Evolutionary conservation across 2,888 invertebrate species (phyloP).

Genomic region (Catocala fraxini): DNA sequence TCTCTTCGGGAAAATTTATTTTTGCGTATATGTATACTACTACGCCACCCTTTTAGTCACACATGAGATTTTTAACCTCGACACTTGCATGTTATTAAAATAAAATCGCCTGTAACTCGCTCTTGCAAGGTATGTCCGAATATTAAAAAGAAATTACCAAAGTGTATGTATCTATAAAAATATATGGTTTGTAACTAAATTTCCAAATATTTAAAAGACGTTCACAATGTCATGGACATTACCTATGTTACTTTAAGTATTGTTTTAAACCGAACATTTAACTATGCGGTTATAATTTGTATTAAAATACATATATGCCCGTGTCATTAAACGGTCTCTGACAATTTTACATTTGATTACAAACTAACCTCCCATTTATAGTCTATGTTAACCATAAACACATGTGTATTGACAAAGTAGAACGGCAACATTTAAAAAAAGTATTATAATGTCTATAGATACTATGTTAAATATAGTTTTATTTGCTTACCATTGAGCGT

Average conservation of each 20-base stretch:
- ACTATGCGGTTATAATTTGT: slow-evolving; percentile 5
- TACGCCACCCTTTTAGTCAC: no score
- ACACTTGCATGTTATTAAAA: no score
- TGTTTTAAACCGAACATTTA: background rate
- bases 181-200: background rate
- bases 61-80: no score
- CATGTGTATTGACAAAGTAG: background rate
- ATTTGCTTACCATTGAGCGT: slow-evolving; percentile 58
- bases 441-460: background rate
- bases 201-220: slow-evolving; percentile 1
- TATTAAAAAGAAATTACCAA: background rate
- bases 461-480: slow-evolving; percentile 38
- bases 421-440: background rate
- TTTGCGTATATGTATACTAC: no score
- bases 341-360: slow-evolving; percentile 2
- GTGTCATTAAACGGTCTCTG: slow-evolving; percentile 7
- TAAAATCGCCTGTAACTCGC: no score
- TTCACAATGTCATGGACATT: slow-evolving; percentile 12
- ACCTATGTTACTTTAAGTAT: background rate
- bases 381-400: slow-evolving; percentile 8
- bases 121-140: no score
- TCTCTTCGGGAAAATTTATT: no score
- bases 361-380: background rate
- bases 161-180: background rate
- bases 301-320: slow-evolving; percentile 3